phyloP scores from a whole-genome alignment of 2,113 vertebrate genomes.

The Actenoides lindsayi region DNA sequence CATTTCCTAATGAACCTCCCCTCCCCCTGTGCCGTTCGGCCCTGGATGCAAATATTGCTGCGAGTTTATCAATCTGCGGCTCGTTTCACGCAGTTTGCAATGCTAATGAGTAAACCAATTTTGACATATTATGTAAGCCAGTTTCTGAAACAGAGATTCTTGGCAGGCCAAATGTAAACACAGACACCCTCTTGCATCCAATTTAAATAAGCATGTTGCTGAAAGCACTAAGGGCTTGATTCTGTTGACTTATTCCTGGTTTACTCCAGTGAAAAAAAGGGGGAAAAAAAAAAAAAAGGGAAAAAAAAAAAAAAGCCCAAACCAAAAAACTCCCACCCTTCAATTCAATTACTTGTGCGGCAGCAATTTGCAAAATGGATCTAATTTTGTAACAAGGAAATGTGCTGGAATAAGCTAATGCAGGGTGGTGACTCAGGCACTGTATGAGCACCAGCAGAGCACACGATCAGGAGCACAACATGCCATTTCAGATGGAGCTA shows the following conservation, averaged over 20 bases:
- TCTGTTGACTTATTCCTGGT: constrained; percentile 55
- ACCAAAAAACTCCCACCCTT: background rate
- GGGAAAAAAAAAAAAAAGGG: background rate
- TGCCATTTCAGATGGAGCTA: background rate
- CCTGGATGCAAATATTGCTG: constrained; percentile 61
- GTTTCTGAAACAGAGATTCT: constrained; percentile 71
- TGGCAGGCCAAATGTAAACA: constrained; percentile 73
- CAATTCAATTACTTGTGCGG: constrained; percentile 15
- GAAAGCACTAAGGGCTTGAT: constrained; percentile 56
- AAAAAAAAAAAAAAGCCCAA: background rate
- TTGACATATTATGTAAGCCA: constrained; percentile 70
- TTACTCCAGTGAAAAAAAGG: constrained; percentile 1
- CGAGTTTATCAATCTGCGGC: constrained; percentile 53
- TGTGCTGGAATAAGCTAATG: constrained; percentile 31
- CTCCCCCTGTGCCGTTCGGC: constrained; percentile 33
- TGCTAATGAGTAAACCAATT: constrained; percentile 72
- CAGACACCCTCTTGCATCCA: constrained; percentile 64
- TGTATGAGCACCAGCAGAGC: background rate
- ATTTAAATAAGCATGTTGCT: constrained; percentile 67
- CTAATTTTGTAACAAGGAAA: constrained; percentile 23
- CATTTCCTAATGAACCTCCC: constrained; percentile 48
- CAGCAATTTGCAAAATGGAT: constrained; percentile 32
- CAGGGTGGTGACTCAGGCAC: constrained; percentile 13
- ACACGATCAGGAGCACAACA: fast-evolving
- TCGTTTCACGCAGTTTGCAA: constrained; percentile 65